Evolutionary conservation across 2,113 vertebrate species (phyloP).

Genomic region (Nothocercus julius): DNA sequence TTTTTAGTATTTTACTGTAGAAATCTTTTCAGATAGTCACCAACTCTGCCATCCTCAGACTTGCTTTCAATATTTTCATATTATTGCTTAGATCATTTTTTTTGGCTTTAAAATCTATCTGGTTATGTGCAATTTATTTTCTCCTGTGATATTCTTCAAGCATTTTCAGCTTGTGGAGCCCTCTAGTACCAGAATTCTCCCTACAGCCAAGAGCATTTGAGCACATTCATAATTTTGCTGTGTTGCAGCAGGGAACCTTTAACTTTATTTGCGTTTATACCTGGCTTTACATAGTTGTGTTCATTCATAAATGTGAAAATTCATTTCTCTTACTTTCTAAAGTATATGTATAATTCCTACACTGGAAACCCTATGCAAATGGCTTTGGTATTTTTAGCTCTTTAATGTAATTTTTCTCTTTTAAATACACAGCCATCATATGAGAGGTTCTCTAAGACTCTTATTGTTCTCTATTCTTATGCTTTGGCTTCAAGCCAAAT

Average conservation of each 20-base stretch:
- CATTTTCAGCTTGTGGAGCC: constrained; percentile 7
- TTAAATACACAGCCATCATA: not conserved
- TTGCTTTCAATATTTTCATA: not conserved
- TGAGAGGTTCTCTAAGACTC: not conserved
- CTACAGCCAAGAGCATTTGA: constrained; percentile 5
- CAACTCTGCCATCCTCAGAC: not conserved
- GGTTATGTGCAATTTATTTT: constrained; percentile 12
- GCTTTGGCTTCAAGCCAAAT: not conserved
- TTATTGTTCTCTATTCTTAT: not conserved
- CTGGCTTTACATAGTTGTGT: not conserved
- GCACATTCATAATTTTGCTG: not conserved
- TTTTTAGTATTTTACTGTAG: not conserved
- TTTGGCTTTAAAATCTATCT: constrained; percentile 24
- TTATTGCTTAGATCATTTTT: not conserved
- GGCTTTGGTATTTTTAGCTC: constrained; percentile 4
- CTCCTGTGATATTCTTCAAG: not conserved
- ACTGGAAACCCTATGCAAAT: not conserved
- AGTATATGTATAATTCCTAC: not conserved
- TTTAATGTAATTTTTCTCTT: not conserved
- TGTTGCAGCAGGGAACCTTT: constrained; percentile 30
- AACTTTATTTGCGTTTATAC: constrained; percentile 38
- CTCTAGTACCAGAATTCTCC: constrained; percentile 31
- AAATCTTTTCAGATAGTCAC: not conserved
- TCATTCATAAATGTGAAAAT: constrained; percentile 12
- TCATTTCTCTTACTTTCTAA: not conserved